A percentile compares a stretch with the other conserved stretches of the same genome.
phyloP scores from a whole-genome alignment of 2,113 vertebrate species.

The Varanus komodoensis region DNA sequence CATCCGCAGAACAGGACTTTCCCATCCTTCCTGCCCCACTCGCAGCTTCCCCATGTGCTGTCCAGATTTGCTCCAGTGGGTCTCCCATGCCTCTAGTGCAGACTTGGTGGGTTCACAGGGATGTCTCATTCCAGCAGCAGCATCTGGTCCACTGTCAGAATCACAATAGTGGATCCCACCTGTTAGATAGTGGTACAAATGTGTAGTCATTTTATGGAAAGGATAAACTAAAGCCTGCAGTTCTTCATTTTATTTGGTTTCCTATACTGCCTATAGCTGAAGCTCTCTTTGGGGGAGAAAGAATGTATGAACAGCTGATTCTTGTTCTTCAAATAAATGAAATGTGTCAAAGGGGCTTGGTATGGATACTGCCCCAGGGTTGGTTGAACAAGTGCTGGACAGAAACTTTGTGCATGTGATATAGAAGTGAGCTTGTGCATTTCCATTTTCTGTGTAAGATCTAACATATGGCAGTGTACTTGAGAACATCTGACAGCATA shows the following conservation, averaged over 20 bases:
- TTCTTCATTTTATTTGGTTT: background rate
- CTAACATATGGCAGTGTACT: background rate
- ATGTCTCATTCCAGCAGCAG: too few relatives aligned
- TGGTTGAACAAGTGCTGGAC: background rate
- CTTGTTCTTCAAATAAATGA: background rate
- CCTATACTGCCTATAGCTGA: too few relatives aligned
- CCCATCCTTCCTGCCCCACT: too few relatives aligned
- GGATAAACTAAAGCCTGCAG: background rate
- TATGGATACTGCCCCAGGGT: too few relatives aligned
- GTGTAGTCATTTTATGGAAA: background rate
- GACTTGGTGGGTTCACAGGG: too few relatives aligned
- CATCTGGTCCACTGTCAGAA: too few relatives aligned
- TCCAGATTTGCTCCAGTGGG: too few relatives aligned
- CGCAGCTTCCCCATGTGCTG: too few relatives aligned
- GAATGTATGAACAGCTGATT: background rate
- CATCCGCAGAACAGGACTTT: too few relatives aligned
- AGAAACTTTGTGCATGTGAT: background rate
- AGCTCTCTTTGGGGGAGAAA: background rate
- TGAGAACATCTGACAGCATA: background rate
- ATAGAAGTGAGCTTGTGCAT: background rate
- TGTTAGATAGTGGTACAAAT: background rate
- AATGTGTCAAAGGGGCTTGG: background rate
- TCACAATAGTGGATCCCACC: background rate
- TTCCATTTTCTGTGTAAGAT: background rate
- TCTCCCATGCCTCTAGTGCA: too few relatives aligned